Base-by-base conservation (phyloP, 2,888 invertebrate species). In the Quadroppia sp. region DNA sequence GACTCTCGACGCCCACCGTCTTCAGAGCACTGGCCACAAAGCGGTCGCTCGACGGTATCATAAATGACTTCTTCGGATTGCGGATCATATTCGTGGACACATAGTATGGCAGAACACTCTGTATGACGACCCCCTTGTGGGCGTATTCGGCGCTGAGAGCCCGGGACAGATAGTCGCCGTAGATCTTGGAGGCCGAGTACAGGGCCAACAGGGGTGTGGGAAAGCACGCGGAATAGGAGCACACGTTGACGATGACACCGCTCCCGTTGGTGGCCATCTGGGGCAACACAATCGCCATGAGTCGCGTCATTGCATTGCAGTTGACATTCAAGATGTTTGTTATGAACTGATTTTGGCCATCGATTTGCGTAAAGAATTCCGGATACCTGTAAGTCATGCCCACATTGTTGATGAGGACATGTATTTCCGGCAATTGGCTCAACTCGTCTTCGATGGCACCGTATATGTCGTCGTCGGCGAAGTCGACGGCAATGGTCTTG, bases 311-410 rank as follows among this genome's bases (percentile, higher is more conserved):
- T 0, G 94, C 91, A 0, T 90, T 91, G 13, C 92, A 87, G 82
- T 95, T 95, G 17, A 94, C 87, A 81, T 90, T 89, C 77, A 95
- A 88, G 72, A 94, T 85, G 81, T 92, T 89, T 90, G 90, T 91
- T 1, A 90, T 81, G 77, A 81, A 61, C 80, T 82, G 78, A 69
- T 79, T 79, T 15, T 36, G 74, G 73, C 87, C 86, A 0, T 90
- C 87, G 0, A 91, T 86, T 79, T 91, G 90, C 56, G 88, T 87
- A 71, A 94, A 83, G 72, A 88, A 88, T 87, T 90, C 90, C 0
- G 94, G 93, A 81, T 90, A 91, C 13, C 89, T 87, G 82, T 92
- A 93, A 82, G 90, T 89, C 75, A 87, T 87, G 15, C 94, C 94
- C 20, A 94, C 95, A 83, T 95, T 95, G 83, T 95, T 95, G 23